These are phyloP conservation scores for Zaprionus lineosus DNA, from an alignment of 2,888 invertebrate genomes.

Conservation along the genomic window DNA sequence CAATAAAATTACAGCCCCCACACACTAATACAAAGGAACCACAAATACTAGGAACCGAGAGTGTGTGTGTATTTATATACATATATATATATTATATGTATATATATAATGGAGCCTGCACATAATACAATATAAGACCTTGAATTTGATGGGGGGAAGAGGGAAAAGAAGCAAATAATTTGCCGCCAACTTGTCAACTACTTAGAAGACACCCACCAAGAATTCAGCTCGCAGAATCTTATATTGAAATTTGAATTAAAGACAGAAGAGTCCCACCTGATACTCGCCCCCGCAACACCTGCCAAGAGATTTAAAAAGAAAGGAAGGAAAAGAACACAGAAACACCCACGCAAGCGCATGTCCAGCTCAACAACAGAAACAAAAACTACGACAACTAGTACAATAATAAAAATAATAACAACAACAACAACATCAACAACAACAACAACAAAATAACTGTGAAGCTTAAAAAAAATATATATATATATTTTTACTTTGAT, in stretches of 20 bases:
- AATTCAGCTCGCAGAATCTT: background rate
- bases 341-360: constrained; percentile 41
- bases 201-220: constrained; percentile 55
- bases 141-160: constrained; percentile 50
- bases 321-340: too few relatives aligned
- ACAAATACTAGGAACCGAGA: constrained; percentile 15
- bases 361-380: constrained; percentile 6
- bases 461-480: too few relatives aligned
- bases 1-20: constrained; percentile 3
- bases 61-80: too few relatives aligned
- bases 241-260: constrained; percentile 18
- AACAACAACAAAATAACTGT: too few relatives aligned
- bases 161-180: constrained; percentile 36
- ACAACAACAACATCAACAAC: constrained; percentile 7
- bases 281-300: constrained; percentile 23
- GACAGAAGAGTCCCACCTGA: constrained; percentile 56
- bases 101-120: constrained; percentile 22
- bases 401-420: too few relatives aligned
- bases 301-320: too few relatives aligned
- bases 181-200: constrained; percentile 50
- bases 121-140: constrained; percentile 39
- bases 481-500: constrained; percentile 30
- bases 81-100: too few relatives aligned
- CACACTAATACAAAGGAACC: constrained; percentile 14
- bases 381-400: constrained; percentile 3